Conservation (phyloP, 2,113 vertebrate genomes). For the Butorides virescens region DNA sequence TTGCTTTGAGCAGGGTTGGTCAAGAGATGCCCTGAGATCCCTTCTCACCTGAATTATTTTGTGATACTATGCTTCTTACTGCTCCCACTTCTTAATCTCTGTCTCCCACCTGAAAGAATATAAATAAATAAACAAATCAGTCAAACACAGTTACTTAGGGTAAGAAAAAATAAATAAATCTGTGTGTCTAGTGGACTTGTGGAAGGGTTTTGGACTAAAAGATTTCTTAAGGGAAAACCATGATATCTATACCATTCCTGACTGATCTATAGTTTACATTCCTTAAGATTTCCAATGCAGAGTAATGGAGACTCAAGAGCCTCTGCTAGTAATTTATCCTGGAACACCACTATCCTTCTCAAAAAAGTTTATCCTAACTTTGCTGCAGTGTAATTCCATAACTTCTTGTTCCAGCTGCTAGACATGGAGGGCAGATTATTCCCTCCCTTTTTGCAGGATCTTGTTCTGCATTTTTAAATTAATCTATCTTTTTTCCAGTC, state of each 20-base stretch:
- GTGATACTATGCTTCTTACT: not conserved
- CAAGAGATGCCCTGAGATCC: not conserved
- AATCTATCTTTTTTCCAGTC: not conserved
- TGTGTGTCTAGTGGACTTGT: not conserved
- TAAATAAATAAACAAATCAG: not conserved
- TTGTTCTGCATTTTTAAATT: not conserved
- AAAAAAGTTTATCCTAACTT: not conserved
- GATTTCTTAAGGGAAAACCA: not conserved
- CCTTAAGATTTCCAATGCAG: not conserved
- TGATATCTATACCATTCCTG: not conserved
- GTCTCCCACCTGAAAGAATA: not conserved
- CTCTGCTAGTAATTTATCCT: not conserved
- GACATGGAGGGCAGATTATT: not conserved
- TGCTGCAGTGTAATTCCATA: not conserved
- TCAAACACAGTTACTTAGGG: not conserved
- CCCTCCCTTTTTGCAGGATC: not conserved
- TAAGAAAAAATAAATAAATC: not conserved
- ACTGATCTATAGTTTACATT: not conserved
- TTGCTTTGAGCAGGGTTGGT: not conserved
- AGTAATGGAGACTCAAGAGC: not conserved
- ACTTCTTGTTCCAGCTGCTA: not conserved
- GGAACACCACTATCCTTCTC: not conserved
- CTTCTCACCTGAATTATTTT: not conserved
- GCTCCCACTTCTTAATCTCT: not conserved
- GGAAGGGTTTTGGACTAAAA: no score